A percentile compares a stretch with the other conserved stretches of the same genome.
Evolutionary conservation across 1,140 invertebrate species (phyloP).

Genomic region (Delia radicum): DNA sequence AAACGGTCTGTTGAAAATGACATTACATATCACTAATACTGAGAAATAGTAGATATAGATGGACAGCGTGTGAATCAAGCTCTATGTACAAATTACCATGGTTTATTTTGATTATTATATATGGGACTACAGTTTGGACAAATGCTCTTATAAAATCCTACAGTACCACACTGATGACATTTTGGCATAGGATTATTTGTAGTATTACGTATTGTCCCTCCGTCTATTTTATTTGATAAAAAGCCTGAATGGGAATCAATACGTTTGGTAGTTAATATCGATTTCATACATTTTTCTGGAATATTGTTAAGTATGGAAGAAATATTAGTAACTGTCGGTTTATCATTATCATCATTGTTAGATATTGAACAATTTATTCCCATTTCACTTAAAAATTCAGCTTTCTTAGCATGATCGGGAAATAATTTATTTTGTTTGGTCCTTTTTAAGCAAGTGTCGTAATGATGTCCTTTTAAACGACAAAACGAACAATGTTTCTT

Average conservation of each 20-base stretch:
- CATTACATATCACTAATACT: too few relatives aligned
- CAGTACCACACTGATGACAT: conserved; percentile 17
- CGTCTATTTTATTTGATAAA: background rate
- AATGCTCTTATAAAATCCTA: conserved; percentile 16
- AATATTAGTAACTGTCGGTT: too few relatives aligned
- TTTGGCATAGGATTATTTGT: background rate
- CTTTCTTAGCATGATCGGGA: background rate
- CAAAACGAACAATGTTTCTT: background rate
- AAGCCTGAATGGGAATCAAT: background rate
- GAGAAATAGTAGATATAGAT: too few relatives aligned
- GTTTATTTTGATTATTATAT: background rate
- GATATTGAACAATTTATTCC: too few relatives aligned
- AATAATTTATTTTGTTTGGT: background rate
- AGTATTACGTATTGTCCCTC: background rate
- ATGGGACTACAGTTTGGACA: conserved; percentile 21
- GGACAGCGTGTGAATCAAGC: too few relatives aligned
- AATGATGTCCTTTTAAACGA: background rate
- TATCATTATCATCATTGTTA: too few relatives aligned
- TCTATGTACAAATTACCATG: background rate
- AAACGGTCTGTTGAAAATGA: too few relatives aligned
- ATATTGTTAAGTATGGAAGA: background rate
- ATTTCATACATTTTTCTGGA: background rate
- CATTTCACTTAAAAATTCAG: too few relatives aligned
- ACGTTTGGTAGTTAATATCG: background rate
- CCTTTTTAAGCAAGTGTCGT: background rate